Evolutionary conservation across 1,140 invertebrate genomes (phyloP), one percentile per base, ranked within the genome.

Genomic region (Panagrolaimus sp.): DNA sequence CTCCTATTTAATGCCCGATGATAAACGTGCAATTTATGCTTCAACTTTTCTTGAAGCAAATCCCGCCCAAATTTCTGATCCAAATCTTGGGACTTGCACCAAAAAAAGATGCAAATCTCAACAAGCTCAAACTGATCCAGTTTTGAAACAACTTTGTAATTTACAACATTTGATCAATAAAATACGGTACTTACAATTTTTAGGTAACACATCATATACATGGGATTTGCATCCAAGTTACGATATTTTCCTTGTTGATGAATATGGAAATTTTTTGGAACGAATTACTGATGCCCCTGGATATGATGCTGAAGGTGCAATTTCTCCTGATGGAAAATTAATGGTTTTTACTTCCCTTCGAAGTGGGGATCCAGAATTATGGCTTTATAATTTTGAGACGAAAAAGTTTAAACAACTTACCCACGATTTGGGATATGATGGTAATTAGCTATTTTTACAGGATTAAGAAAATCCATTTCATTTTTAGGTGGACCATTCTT

Each of bases 291-390:
- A 74, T 38, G n/a, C 28, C 0, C 58, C 63, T 43, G 58, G 73
- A 17, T 75, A 75, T 69, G 73, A 75, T 46, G 73, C 73, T n/a
- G 73, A 75, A 68, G 73, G 73, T 6, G 70, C 73, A 17, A 43
- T 75, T 8, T 75, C 73, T 15, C 73, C 73, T 38, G 73, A 74
- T 65, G 73, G 73, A 32, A 63, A 48, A 5, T n/a, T 62, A 28
- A 75, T 75, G 46, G 73, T 76, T 43, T 75, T 75, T 45, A 75
- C 73, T 1, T 75, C 73, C 1, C 21, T 75, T 8, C 38, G 73
- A 72, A 68, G n/a, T 44, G 73, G 73, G 24, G 73, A 75, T 72
- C 64, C 55, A 21, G 73, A 75, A 17, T 26, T 75, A n/a, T 75
- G 70, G 68, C 43, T 68, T 38, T 58, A 58, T 14, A 58, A 58